A percentile compares a stretch with the other conserved stretches of the same genome.
Evolutionary conservation across 35 echinoderm and acorn worm species (phyloP).

Genomic region (Heliocidaris tuberculata): DNA sequence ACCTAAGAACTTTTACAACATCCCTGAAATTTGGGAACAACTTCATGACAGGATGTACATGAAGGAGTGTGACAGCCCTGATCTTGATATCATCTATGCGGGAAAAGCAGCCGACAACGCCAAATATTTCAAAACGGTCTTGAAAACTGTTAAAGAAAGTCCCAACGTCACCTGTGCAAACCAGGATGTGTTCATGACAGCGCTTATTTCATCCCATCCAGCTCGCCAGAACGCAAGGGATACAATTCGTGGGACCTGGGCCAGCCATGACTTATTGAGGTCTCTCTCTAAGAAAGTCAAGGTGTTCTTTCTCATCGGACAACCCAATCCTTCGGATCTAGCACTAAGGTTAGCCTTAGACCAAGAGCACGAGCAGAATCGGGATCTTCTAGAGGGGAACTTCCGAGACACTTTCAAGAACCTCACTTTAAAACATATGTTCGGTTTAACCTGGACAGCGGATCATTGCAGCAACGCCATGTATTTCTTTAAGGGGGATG

Average conservation of each 20-base stretch:
- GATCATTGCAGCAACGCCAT: not conserved
- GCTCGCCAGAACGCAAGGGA: not conserved
- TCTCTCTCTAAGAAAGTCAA: not conserved
- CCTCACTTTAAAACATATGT: conserved; percentile 25
- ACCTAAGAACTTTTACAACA: not conserved
- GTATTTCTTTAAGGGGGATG: conserved; percentile 28
- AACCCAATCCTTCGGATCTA: not conserved
- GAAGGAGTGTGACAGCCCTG: not conserved
- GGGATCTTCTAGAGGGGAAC: conserved; percentile 10
- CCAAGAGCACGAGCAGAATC: not conserved
- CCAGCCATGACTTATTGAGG: not conserved
- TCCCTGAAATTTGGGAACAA: not conserved
- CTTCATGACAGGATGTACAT: not conserved
- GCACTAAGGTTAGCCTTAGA: not conserved
- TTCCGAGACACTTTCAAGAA: conserved; percentile 30
- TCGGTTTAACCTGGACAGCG: not conserved
- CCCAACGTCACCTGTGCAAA: not conserved
- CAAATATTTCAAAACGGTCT: not conserved
- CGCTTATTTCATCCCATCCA: conserved; percentile 15
- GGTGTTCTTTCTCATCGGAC: not conserved
- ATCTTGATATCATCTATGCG: not conserved
- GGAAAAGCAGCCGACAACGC: not conserved
- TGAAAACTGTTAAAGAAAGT: not conserved
- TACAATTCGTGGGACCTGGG: conserved; percentile 9
- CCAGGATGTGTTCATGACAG: not conserved